Evolutionary conservation across 2,113 vertebrate species (phyloP), one percentile per base, ranked within the genome.

Genomic region (Isichthys henryi): DNA sequence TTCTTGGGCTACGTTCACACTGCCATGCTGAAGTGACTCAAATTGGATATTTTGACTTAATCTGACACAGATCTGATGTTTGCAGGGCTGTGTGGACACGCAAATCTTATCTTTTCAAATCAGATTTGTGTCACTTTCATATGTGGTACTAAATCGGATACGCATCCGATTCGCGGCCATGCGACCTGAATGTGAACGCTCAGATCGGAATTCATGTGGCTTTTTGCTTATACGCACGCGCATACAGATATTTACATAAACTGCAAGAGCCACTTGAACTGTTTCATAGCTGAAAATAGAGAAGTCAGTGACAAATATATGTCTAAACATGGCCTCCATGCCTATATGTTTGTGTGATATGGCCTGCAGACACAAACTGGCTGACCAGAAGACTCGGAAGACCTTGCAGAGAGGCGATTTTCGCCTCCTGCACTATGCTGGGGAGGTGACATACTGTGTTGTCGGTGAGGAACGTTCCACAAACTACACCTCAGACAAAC

Each of bases 391-490:
- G 87, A 97, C 95, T 1, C 94, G 96, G 4, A 98, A 97, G 95
- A 96, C 96, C 46, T 97, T 99, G 48, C 97, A 98, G 91, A 97
- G 97, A 94, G 96, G 98, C 90, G 98, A 99, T 93, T 99, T 99
- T 91, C 96, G 96, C 43, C 96, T 99, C 88, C 93, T 97, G 85
- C 98, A 99, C 94, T 99, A 99, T 0, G 98, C 98, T 0, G 98
- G 98, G 17, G 98, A 98, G 90, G 98, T 99, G 92, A 99, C 98
- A 0, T 99, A 99, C 94, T 98, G 97, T 62, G 96, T 97, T 90
- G 95, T 97, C 39, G 98, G 98, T 98, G 94, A 98, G 97, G 92
- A 89, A 56, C 89, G 70, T 48, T 86, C 6, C 82, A 77, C 10
- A 15, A 52, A 27, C 31, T 88, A 43, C 35, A 53, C 19, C 31